These are phyloP conservation scores for Sinodicranocentrus sp. DNA, from an alignment of 2,888 invertebrate genomes.

Conservation along the genomic window DNA sequence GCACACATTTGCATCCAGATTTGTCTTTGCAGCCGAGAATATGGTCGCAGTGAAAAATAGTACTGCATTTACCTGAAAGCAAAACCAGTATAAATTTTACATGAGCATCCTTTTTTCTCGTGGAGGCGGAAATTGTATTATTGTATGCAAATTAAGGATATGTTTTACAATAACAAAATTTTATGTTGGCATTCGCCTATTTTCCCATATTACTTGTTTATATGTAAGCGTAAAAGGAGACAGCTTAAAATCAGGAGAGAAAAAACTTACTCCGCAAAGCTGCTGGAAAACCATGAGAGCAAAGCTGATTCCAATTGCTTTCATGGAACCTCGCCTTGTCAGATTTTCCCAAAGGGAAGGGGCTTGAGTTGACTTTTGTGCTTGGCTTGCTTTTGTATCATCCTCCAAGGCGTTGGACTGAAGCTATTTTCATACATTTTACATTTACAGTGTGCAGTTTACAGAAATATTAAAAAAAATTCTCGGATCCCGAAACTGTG, in stretches of 20 bases:
- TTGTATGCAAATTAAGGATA: not conserved
- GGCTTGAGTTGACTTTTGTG: conserved; percentile 11
- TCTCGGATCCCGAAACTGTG: too few species aligned
- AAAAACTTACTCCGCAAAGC: not conserved
- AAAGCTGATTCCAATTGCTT: conserved; percentile 56
- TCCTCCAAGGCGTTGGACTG: conserved; percentile 39
- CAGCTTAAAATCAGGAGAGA: too few species aligned
- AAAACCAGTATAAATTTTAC: too few species aligned
- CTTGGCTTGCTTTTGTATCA: conserved; percentile 9
- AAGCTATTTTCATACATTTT: conserved; percentile 25
- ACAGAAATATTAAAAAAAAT: too few species aligned
- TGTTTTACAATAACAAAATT: not conserved
- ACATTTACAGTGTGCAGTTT: too few species aligned
- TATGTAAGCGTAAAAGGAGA: too few species aligned
- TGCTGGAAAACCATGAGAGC: conserved; percentile 67
- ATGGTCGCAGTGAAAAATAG: conserved; percentile 68
- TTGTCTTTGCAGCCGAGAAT: conserved; percentile 62
- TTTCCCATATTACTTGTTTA: not conserved
- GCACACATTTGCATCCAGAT: conserved; percentile 61
- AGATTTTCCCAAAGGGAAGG: conserved; percentile 52
- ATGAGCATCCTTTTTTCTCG: not conserved
- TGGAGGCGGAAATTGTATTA: not conserved
- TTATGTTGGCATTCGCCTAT: too few species aligned
- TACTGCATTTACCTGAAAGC: conserved; percentile 67
- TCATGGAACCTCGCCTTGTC: conserved; percentile 52